Evolutionary conservation across 2,113 vertebrate species (phyloP), one percentile per base, ranked within the genome.

Genomic region (Gymnarchus niloticus): DNA sequence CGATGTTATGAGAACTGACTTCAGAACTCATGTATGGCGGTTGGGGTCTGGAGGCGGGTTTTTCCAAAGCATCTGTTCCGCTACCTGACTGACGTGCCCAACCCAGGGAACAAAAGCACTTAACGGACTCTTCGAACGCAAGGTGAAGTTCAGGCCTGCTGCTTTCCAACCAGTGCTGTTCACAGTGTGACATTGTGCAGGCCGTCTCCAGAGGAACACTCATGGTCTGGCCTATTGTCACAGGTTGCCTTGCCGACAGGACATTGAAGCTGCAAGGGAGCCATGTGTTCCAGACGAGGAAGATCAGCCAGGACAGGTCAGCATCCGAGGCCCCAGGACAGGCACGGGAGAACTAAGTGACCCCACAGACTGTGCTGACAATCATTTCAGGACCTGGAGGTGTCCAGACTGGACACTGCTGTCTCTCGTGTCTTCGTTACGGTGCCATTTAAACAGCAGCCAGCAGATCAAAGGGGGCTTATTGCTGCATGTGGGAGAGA

Each of bases 1-100:
- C 65, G 41, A 33, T 19, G 65, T 73, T 73, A 73, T 73, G 65
- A 73, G 41, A 73, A 33, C 65, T 73, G 65, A 73, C 65, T 73
- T 41, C 41, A 73, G 41, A 73, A 73, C 3, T 73, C 28, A 73
- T 41, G 33, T 41, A 33, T 28, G 65, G 65, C 33, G 65, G 65
- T 73, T 6, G 65, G 65, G 37, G 65, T 73, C 41, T 73, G 33
- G 41, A 6, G 65, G 65, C 33, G 65, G 65, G 65, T 33, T 73
- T 73, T 73, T 14, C 65, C 65, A 28, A 28, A 6, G 19, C 65
- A 73, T 73, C 65, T 6, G 33, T 28, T n/a, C 33, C 33, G 65
- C 17, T 73, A 19, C 65, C 4, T 73, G 65, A 6, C 12, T 1
- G 14, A 69, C 28, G 14, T 19, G 61, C 28, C 37, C 65, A 73